A percentile compares a stretch with the other conserved stretches of the same genome.
phyloP scores from a whole-genome alignment of 2,797 vertebrate genomes.

The Setipinna tenuifilis region DNA sequence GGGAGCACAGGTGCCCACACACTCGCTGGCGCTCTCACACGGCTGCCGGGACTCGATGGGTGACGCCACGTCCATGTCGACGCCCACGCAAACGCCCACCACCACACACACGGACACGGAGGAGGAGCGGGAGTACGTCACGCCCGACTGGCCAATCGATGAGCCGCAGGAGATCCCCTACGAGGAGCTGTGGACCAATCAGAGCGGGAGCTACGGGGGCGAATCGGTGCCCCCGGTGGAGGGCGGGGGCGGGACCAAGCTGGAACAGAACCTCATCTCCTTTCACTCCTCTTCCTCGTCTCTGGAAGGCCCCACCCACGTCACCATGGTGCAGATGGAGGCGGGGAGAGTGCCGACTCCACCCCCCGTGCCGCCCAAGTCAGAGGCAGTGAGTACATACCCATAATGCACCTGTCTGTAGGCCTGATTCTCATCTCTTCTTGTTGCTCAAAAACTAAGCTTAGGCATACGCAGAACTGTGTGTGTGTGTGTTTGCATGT shows the following conservation, averaged over 20 bases:
- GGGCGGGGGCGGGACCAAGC: slow-evolving; percentile 71
- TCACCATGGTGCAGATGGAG: slow-evolving; percentile 65
- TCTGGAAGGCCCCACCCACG: slow-evolving; percentile 71
- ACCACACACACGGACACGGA: slow-evolving; percentile 65
- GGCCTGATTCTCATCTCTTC: not conserved
- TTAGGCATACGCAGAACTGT: no score
- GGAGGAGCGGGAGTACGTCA: slow-evolving; percentile 89
- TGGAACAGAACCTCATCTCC: slow-evolving; percentile 83
- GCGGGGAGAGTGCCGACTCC: slow-evolving; percentile 78
- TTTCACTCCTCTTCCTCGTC: slow-evolving; percentile 74
- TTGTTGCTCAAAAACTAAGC: no score
- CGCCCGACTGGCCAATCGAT: slow-evolving; percentile 87
- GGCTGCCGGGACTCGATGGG: slow-evolving; percentile 76
- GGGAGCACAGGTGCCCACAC: slow-evolving; percentile 11
- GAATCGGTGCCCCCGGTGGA: slow-evolving; percentile 33
- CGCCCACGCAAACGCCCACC: slow-evolving; percentile 48
- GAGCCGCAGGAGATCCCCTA: slow-evolving; percentile 92
- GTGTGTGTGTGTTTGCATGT: not conserved
- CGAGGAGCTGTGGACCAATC: slow-evolving; percentile 94
- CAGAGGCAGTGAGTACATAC: slow-evolving; percentile 90
- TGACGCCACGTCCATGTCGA: slow-evolving; percentile 52
- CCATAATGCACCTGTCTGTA: not conserved
- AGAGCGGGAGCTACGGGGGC: slow-evolving; percentile 65
- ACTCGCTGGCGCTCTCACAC: slow-evolving; percentile 60
- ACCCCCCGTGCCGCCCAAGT: slow-evolving; percentile 93